Evolutionary conservation across 2,888 invertebrate species (phyloP), one percentile per base, ranked within the genome.

Genomic region (Philaethria dido): DNA sequence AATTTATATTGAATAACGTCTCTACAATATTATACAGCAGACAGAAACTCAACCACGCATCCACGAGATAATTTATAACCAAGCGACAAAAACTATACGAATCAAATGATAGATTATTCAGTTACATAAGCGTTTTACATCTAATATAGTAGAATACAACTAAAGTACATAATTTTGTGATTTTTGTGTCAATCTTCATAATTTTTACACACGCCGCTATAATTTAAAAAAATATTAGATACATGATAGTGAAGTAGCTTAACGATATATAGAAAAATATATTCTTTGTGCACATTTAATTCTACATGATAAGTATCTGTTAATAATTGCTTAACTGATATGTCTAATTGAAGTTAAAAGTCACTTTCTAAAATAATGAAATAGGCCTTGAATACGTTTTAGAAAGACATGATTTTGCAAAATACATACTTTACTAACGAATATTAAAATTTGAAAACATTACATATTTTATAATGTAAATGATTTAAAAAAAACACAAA

Each of bases 1-100:
- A 88, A 88, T 90, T 90, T 91, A 88, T 91, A 91, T 89, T 89
- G 86, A 89, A 88, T 88, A 88, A 89, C 83, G 83, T 88, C 86
- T 89, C 91, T 90, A 91, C 89, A 89, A 86, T 89, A 88, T 83
- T 80, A 87, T 88, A 90, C 88, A 91, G 84, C 86, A 84, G 86
- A 84, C 84, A 85, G 86, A 83, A 85, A 82, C 80, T 78, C 84
- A 78, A 77, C 78, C 76, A 78, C 77, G 69, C 73, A 68, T 69
- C 66, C 65, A 70, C 63, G 66, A 67, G 63, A 70, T 72, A 75
- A 73, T 75, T 67, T 71, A 73, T 72, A 74, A 72, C 66, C 72
- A 71, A 69, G 70, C 69, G 61, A 72, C 70, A 72, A 80, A n/a
- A 77, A 74, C 67, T 69, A 72, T 50, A 52, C 66, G 72, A 71